phyloP scores from a whole-genome alignment of 2,797 vertebrate species.

The Phyllotis vaccarum region DNA sequence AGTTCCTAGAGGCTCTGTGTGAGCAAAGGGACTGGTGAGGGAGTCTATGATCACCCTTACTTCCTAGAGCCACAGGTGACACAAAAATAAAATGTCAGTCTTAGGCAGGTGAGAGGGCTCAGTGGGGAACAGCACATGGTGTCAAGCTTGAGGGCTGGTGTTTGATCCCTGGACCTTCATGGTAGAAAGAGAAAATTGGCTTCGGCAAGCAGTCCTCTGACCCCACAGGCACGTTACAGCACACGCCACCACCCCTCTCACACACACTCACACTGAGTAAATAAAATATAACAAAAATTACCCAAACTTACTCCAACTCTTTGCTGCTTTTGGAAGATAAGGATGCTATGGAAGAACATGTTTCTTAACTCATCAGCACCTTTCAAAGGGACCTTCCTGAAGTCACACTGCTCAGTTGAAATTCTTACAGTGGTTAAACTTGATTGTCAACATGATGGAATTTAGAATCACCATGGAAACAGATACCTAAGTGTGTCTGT shows the following conservation, averaged over 20 bases:
- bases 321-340: constrained; percentile 2
- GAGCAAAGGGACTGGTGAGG: not conserved
- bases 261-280: not conserved
- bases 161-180: not conserved
- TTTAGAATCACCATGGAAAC: not conserved
- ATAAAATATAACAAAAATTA: not conserved
- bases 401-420: not conserved
- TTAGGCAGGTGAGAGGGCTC: not conserved
- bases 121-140: not conserved
- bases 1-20: not conserved
- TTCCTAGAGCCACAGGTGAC: not conserved
- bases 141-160: not conserved
- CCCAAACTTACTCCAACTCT: not conserved
- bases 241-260: not conserved
- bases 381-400: not conserved
- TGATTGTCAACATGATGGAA: not conserved
- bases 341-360: not conserved
- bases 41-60: not conserved
- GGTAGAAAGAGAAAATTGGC: not conserved
- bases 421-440: not conserved
- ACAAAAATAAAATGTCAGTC: not conserved
- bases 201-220: not conserved
- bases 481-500: not conserved
- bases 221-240: not conserved
- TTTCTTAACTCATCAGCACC: not conserved